Base-by-base conservation (phyloP, 2,888 invertebrate species). In the Stenichneumon culpator region DNA sequence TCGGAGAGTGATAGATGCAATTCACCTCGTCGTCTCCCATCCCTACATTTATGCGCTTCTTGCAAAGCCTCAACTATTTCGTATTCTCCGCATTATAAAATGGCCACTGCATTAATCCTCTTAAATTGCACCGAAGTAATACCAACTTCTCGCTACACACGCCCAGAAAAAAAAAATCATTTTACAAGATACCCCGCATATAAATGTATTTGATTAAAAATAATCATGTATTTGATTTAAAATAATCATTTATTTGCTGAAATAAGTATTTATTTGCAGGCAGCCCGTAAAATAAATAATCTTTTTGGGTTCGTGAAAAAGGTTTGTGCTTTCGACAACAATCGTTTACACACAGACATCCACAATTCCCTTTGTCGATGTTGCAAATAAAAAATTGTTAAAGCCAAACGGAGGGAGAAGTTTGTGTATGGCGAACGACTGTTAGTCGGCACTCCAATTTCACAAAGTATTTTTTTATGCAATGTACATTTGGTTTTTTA, bases 1-100 rank as follows among this genome's bases (percentile, higher is more conserved):
- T 39, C 19, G 72, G 72, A 67, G 80, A 84, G 81, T 57, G 77
- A 84, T 80, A 70, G 84, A 80, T 73, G 69, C 77, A 54, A 28
- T 80, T 83, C 72, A 67, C 50, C 77, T 39, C 77, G 67, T 69
- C 72, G 77, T 84, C 77, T 73, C 47, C 50, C 57, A 60, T 79
- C 79, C 67, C 32, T 57, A 47, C 44, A 67, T 73, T 52, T 36
- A 74, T 82, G 25, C 69, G 16, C 72, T 67, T 44, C 14, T 36
- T 1, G n/a, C 63, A 7, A 7, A 63, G 14, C 32, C 63, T 32
- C 63, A 6, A 63, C 50, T 54, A 54, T 65, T 39, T n/a, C 65
- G 14, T 47, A 44, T 65, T 63, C 63, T 57, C 25, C 57, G 22
- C 36, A 63, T 83, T 44, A 75, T 36, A 79, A 50, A 63, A 73